Percentiles rank a stretch among this genome's conserved stretches.
Conservation (phyloP, 1,140 invertebrate genomes). For the Bacillus rossius region DNA sequence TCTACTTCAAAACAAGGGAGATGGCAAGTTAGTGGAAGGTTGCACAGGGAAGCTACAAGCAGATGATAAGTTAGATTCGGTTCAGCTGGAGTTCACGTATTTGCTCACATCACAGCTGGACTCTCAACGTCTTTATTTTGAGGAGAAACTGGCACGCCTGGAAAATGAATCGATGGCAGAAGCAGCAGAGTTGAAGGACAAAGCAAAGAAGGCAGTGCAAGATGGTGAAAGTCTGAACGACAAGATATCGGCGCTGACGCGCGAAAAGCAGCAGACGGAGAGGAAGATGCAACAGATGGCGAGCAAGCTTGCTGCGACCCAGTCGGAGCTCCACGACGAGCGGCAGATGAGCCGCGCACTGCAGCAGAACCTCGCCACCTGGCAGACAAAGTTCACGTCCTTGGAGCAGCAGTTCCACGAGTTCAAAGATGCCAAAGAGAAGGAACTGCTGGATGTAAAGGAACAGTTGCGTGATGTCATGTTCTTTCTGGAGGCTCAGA, state of each 20-base stretch:
- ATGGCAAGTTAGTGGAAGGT: slow-evolving; percentile 92
- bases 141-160: slow-evolving; percentile 67
- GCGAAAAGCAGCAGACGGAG: slow-evolving; percentile 61
- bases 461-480: slow-evolving; percentile 94
- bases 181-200: slow-evolving; percentile 37
- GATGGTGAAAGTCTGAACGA: slow-evolving; percentile 40
- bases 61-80: slow-evolving; percentile 88
- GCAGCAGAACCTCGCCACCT: slow-evolving; percentile 68
- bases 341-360: slow-evolving; percentile 68
- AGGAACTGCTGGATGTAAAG: slow-evolving; percentile 73
- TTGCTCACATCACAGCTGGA: slow-evolving; percentile 95
- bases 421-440: slow-evolving; percentile 50
- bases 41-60: slow-evolving; percentile 40
- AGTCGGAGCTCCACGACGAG: slow-evolving; percentile 70
- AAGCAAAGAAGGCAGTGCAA: slow-evolving; percentile 35
- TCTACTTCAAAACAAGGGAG: slow-evolving; percentile 92
- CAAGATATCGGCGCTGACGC: slow-evolving; percentile 42
- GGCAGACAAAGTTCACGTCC: slow-evolving; percentile 61
- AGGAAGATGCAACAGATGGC: slow-evolving; percentile 46
- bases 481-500: slow-evolving; percentile 90
- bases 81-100: slow-evolving; percentile 95
- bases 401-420: slow-evolving; percentile 58
- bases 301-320: slow-evolving; percentile 46
- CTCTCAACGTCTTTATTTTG: slow-evolving; percentile 88
- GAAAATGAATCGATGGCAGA: slow-evolving; percentile 38